A percentile compares a stretch with the other conserved stretches of the same genome.
These are phyloP conservation scores for Oryzias dopingdopingensis DNA, from an alignment of 2,797 vertebrate genomes.

Conservation along the genomic window DNA sequence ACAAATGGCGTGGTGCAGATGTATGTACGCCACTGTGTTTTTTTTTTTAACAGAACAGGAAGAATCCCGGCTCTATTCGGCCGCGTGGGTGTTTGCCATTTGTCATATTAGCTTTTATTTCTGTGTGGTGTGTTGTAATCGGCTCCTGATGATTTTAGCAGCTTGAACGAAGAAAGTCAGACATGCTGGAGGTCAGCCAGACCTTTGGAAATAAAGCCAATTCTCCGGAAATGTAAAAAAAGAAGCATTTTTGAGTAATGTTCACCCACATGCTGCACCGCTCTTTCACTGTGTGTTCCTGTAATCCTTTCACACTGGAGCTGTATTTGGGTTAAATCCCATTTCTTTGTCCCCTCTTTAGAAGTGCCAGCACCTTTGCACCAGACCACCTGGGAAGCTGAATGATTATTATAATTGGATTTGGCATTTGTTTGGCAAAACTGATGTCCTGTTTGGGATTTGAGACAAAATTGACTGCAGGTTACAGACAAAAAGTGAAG, in stretches of 20 bases:
- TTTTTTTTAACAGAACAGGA: constrained; percentile 24
- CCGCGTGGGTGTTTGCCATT: constrained; percentile 23
- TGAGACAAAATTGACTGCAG: constrained; percentile 22
- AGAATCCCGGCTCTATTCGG: constrained; percentile 19
- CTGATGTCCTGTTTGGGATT: constrained; percentile 19
- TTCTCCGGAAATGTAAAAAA: constrained; percentile 12
- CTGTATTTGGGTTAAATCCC: constrained; percentile 38
- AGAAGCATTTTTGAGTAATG: constrained; percentile 14
- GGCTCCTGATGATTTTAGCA: constrained; percentile 3
- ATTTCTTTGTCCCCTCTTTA: constrained; percentile 39
- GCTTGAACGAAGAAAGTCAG: not conserved
- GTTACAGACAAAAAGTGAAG: constrained; percentile 26
- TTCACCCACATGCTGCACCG: constrained; percentile 14
- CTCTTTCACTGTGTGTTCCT: constrained; percentile 21
- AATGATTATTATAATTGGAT: constrained; percentile 31
- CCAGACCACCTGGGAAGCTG: constrained; percentile 27
- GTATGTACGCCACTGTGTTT: constrained; percentile 20
- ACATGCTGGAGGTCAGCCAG: constrained; percentile 14
- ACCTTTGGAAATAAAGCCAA: constrained; percentile 12
- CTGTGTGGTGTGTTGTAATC: constrained; percentile 5
- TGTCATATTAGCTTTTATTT: constrained; percentile 4
- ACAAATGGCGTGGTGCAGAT: constrained; percentile 13
- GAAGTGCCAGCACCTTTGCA: constrained; percentile 40
- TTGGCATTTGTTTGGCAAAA: constrained; percentile 38
- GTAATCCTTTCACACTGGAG: constrained; percentile 38